These are phyloP conservation scores for Campaea margaritaria DNA, from an alignment of 2,888 invertebrate species.

Conservation along the genomic window DNA sequence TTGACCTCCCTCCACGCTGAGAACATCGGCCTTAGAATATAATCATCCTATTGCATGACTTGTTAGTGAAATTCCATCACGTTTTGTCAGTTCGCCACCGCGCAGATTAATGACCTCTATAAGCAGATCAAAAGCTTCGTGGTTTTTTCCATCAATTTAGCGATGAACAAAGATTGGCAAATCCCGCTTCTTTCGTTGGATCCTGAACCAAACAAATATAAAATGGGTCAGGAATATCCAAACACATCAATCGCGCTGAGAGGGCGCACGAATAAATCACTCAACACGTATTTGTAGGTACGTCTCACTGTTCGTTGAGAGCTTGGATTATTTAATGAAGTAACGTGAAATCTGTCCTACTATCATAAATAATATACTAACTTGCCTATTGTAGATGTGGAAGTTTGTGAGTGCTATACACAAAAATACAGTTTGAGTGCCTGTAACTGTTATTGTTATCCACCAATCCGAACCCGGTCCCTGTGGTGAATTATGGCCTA, in stretches of 20 bases:
- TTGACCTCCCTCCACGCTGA: conserved; percentile 23
- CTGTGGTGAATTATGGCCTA: too few species aligned
- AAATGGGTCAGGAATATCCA: conserved; percentile 35
- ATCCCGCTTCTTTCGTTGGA: conserved; percentile 7
- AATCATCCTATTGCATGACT: conserved; percentile 6
- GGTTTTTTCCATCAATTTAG: conserved; percentile 15
- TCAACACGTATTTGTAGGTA: conserved; percentile 10
- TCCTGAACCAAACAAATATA: conserved; percentile 26
- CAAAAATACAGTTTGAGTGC: too few species aligned
- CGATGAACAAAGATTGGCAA: conserved; percentile 16
- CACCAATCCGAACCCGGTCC: too few species aligned
- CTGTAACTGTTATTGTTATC: too few species aligned
- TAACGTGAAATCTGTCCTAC: background rate
- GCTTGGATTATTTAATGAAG: conserved; percentile 1
- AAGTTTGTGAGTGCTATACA: too few species aligned
- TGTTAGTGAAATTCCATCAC: conserved; percentile 30
- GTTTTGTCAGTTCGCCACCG: conserved; percentile 22
- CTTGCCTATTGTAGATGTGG: too few species aligned
- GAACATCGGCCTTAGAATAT: conserved; percentile 19
- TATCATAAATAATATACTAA: too few species aligned
- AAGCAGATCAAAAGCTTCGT: conserved; percentile 5
- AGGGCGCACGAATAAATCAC: conserved; percentile 32
- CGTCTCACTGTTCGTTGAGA: background rate
- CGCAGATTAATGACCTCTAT: conserved; percentile 18
- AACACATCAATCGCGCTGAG: conserved; percentile 24